phyloP scores from a whole-genome alignment of 2,797 vertebrate species.

The Pyrocephalus nanus region DNA sequence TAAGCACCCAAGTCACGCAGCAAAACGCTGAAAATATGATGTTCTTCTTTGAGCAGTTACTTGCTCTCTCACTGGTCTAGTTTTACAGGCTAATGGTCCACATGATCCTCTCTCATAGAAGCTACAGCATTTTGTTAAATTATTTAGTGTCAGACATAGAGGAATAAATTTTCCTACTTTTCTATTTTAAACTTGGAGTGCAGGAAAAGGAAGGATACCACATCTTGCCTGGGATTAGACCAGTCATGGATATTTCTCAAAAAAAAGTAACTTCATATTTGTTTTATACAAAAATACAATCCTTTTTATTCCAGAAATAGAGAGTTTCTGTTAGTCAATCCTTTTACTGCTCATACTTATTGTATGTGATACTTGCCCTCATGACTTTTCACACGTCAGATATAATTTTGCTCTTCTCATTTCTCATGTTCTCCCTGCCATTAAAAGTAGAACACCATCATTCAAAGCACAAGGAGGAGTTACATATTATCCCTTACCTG shows the following conservation, averaged over 20 bases:
- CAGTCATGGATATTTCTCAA: background rate
- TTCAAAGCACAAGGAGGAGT: background rate
- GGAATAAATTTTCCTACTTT: background rate
- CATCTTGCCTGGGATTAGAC: background rate
- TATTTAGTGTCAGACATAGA: background rate
- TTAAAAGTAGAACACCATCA: background rate
- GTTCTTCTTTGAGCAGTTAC: background rate
- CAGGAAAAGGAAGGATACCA: background rate
- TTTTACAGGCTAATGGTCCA: background rate
- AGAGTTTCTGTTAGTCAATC: background rate
- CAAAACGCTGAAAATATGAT: background rate
- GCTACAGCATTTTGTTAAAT: background rate
- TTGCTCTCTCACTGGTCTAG: background rate
- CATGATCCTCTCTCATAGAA: background rate
- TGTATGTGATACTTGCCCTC: background rate
- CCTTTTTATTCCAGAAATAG: background rate
- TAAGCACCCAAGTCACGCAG: background rate
- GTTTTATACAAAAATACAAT: background rate
- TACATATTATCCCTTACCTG: background rate
- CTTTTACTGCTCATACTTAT: background rate
- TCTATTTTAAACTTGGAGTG: background rate
- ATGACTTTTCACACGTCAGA: background rate
- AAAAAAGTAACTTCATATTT: background rate
- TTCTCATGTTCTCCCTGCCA: background rate
- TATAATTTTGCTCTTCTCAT: slow-evolving; percentile 22